Evolutionary conservation across 1,140 invertebrate species (phyloP).

Genomic region (Cherax destructor): DNA sequence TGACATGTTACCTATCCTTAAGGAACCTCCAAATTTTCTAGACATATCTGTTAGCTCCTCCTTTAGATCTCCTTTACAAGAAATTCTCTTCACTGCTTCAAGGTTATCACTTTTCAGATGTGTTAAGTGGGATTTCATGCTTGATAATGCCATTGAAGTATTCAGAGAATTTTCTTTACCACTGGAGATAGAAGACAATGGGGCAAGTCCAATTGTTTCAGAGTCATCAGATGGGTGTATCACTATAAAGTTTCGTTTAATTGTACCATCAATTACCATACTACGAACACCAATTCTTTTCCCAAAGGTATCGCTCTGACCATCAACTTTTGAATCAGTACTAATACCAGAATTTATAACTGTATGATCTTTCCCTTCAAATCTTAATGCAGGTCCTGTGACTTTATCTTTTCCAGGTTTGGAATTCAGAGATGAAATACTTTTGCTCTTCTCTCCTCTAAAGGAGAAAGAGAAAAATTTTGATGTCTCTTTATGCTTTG

Average conservation of each 20-base stretch:
- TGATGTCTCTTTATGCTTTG: constrained; percentile 8
- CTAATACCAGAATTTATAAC: background rate
- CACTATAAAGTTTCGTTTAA: constrained; percentile 59
- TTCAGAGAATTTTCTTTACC: constrained; percentile 3
- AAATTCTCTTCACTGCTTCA: constrained; percentile 48
- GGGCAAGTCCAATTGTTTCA: constrained; percentile 54
- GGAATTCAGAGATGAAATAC: constrained; percentile 40
- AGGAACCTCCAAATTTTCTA: background rate
- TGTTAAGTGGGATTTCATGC: constrained; percentile 46
- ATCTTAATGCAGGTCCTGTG: background rate
- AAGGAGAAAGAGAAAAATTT: constrained; percentile 56
- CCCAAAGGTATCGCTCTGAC: constrained; percentile 18
- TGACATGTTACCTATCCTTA: background rate
- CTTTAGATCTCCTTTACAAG: constrained; percentile 16
- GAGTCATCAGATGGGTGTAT: constrained; percentile 62
- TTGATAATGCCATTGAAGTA: constrained; percentile 44
- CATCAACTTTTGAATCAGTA: background rate
- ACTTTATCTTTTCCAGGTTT: constrained; percentile 38
- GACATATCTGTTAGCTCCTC: constrained; percentile 21
- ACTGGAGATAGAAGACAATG: background rate
- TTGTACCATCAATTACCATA: constrained; percentile 61
- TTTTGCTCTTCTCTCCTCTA: constrained; percentile 52
- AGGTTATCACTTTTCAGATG: constrained; percentile 15
- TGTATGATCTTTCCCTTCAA: background rate
- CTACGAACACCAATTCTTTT: constrained; percentile 55